Conservation (phyloP, 2,113 vertebrate species). For the Rhinichthys klamathensis region DNA sequence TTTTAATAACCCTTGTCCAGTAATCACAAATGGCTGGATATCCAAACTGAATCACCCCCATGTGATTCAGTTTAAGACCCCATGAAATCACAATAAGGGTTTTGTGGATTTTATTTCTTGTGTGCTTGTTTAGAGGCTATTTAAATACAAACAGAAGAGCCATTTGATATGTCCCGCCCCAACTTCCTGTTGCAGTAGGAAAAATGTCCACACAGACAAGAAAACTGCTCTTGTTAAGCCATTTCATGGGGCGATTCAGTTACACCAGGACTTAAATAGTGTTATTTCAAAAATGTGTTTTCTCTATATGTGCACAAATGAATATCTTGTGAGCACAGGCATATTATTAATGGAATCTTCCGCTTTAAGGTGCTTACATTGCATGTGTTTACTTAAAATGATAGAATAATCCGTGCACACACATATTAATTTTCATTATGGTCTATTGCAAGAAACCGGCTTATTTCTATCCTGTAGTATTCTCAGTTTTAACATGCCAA, state of each 20-base stretch:
- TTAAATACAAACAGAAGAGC: neutral
- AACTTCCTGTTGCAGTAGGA: constrained; percentile 5
- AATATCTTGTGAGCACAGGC: neutral
- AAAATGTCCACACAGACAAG: neutral
- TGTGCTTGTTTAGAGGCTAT: neutral
- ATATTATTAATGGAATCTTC: neutral
- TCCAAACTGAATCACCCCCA: too few relatives aligned
- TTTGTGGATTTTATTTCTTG: neutral
- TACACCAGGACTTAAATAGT: neutral
- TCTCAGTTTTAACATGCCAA: neutral
- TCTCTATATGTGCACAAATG: neutral
- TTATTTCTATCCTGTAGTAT: neutral
- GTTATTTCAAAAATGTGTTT: neutral
- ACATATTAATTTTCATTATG: neutral
- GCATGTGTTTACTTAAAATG: neutral
- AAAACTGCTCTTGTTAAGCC: neutral
- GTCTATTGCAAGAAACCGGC: neutral
- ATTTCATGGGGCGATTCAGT: neutral
- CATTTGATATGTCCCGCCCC: neutral
- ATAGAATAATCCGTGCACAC: neutral
- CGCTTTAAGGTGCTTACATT: neutral
- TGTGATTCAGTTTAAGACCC: neutral
- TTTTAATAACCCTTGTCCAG: neutral
- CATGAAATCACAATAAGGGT: neutral
- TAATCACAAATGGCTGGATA: neutral